Evolutionary conservation across 2,797 vertebrate species (phyloP), one percentile per base, ranked within the genome.

Genomic region (Adelosebastes latens): DNA sequence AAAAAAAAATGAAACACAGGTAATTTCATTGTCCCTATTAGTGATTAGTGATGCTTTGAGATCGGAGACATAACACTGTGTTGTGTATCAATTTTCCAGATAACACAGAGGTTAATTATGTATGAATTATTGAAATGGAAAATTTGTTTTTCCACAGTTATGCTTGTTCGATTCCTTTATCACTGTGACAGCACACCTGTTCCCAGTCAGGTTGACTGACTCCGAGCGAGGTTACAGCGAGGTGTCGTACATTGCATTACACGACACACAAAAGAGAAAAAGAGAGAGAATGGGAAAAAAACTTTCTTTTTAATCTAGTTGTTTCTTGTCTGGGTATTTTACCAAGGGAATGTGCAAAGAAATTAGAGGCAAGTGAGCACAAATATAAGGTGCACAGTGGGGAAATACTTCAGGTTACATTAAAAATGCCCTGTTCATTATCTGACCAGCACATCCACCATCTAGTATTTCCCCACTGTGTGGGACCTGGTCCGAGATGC

Each of bases 101-200:
- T 72, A 87, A 81, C 66, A 69, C 32, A 36, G 69, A 83, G 25
- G 46, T 61, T 84, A 83, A 87, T 89, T 77, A 78, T 75, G 71
- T 79, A 66, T 68, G 32, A 89, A 87, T 90, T 85, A 87, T 76
- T 78, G 78, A 78, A 56, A 85, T 52, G 73, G 75, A 81, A 86
- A 85, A 88, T 90, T 65, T 80, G 76, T 92, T 92, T 86, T 85
- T 86, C 72, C 2, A 34, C 25, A 84, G 81, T 73, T 72, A 46
- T 75, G 85, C 83, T 82, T 83, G 81, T 91, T 92, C 78, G 59
- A 64, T 80, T 81, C 49, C 70, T 68, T 87, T 72, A 89, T 86
- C 75, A 75, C 61, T 74, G 69, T 69, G 73, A 74, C 66, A 39
- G 80, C 73, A 59, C 87, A 81, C 81, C 83, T 89, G 92, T 79